Percentiles rank a stretch among this genome's conserved stretches.
Conservation (phyloP, 2,797 vertebrate species). For the Sebastes iracundus region DNA sequence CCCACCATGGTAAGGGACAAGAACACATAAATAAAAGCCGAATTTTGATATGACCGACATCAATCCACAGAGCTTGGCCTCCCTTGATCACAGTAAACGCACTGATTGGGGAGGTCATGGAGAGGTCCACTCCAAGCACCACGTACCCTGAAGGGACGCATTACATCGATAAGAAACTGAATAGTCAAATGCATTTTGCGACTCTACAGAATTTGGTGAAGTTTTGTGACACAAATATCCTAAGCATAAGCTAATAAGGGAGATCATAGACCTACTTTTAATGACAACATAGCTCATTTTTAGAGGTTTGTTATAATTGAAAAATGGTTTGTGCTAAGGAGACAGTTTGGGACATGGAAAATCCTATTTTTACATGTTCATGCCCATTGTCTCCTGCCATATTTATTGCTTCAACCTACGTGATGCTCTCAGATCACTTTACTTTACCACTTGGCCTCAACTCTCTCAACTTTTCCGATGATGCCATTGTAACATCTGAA, state of each 20-base stretch:
- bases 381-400: neutral
- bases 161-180: neutral
- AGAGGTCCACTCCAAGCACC: neutral
- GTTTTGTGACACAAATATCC: neutral
- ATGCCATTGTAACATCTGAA: neutral
- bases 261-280: neutral
- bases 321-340: neutral
- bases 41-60: slow-evolving; percentile 45
- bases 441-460: neutral
- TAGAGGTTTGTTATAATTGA: neutral
- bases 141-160: neutral
- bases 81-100: slow-evolving; percentile 5
- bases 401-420: neutral
- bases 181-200: neutral
- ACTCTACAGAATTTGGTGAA: neutral
- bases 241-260: neutral
- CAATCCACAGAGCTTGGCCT: slow-evolving; percentile 43
- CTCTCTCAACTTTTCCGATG: neutral
- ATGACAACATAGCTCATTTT: neutral
- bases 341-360: neutral
- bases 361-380: neutral
- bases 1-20: neutral
- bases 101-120: slow-evolving; percentile 16
- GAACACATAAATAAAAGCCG: slow-evolving; percentile 45
- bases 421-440: neutral